A percentile compares a stretch with the other conserved stretches of the same genome.
These are phyloP conservation scores for Parnassius apollo DNA, from an alignment of 2,888 invertebrate genomes.

Conservation along the genomic window DNA sequence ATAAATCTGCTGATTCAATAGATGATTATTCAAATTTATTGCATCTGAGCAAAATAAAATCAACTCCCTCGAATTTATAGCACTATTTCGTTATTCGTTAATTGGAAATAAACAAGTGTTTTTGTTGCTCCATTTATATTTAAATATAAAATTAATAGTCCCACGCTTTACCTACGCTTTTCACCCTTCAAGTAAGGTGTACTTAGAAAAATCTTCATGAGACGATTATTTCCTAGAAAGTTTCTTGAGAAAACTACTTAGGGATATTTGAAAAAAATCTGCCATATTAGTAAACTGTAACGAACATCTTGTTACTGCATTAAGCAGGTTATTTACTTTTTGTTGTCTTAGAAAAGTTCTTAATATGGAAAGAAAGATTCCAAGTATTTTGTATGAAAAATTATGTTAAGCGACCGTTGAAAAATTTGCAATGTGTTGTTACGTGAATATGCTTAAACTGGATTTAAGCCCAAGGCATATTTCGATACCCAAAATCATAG, in stretches of 20 bases:
- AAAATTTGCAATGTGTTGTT: slow-evolving; percentile 8
- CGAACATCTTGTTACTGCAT: not conserved
- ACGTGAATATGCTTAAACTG: slow-evolving; percentile 7
- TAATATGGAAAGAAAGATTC: not conserved
- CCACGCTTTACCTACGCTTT: slow-evolving; percentile 11
- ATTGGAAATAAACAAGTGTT: slow-evolving; percentile 24
- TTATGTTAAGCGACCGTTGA: not conserved
- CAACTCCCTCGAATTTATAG: slow-evolving; percentile 28
- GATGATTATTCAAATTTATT: slow-evolving; percentile 40
- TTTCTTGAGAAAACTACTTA: slow-evolving; percentile 17
- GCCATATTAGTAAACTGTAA: slow-evolving; percentile 6
- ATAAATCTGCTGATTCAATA: slow-evolving; percentile 41
- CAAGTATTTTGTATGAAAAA: slow-evolving; percentile 1
- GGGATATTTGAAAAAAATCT: slow-evolving; percentile 6
- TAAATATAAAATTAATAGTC: slow-evolving; percentile 18
- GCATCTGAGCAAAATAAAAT: slow-evolving; percentile 25
- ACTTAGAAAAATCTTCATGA: slow-evolving; percentile 20
- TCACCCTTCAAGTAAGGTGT: slow-evolving; percentile 17
- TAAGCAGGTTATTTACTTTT: not conserved
- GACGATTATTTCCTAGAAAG: slow-evolving; percentile 22
- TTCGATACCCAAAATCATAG: slow-evolving; percentile 19
- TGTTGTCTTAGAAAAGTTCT: not conserved
- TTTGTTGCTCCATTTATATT: slow-evolving; percentile 7
- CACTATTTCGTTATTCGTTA: slow-evolving; percentile 23
- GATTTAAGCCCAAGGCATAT: slow-evolving; percentile 30